Evolutionary conservation across 2,797 vertebrate species (phyloP), one percentile per base, ranked within the genome.

Genomic region (Enteromius viviparus): DNA sequence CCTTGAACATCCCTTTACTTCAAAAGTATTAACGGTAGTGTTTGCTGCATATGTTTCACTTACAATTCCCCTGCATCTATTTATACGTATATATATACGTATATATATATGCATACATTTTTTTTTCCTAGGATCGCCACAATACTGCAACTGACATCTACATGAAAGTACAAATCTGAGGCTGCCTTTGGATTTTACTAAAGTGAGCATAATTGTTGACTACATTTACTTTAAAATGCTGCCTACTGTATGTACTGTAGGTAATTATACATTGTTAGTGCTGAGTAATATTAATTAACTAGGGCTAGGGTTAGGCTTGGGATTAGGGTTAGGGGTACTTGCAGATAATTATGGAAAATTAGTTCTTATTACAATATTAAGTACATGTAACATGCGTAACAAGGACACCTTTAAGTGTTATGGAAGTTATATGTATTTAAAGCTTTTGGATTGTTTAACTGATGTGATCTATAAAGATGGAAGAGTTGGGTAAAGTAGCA

Each of bases 401-500:
- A 23, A 58, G 21, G n/a, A 58, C n/a, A 58, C 55, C n/a, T 58
- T 58, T 1, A 23, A 58, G 55, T 58, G n/a, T 58, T 58, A 23
- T 12, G n/a, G 1, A n/a, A 74, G 85, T 51, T 64, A 83, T 77
- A 83, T 87, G 74, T 60, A 26, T 47, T 51, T 55, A 19, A 45
- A 26, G 51, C 17, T 74, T 71, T 78, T 77, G 65, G 62, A 32
- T 55, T 72, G 37, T 80, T 74, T 68, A 78, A 86, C 55, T 74
- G 47, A 72, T 81, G 26, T 29, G 37, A 77, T 76, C 49, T 66
- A 42, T 68, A 81, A 74, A 78, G 53, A 83, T 21, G 42, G 53
- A 42, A 29, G 8, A 66, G 14, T 64, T n/a, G n/a, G 37, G 32
- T 21, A 65, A 42, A 64, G 76, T 12, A 80, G n/a, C 58, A 81